Evolutionary conservation across 2,113 vertebrate genomes (phyloP).

Genomic region (Cygnus buccinator): DNA sequence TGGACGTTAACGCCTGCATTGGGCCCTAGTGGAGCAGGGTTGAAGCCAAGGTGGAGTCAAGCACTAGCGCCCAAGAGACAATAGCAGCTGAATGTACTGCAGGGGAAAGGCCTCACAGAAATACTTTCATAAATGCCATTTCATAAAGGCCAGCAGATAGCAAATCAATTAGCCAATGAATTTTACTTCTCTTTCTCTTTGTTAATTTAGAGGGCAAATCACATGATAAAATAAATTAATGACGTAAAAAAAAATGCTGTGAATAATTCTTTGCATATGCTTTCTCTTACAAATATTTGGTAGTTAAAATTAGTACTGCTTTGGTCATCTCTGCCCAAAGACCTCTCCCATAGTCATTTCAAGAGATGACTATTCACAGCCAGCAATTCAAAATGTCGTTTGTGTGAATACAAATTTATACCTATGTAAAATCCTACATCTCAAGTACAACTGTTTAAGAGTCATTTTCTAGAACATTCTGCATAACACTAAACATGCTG

Average conservation of each 20-base stretch:
- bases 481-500: conserved; percentile 20
- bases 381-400: conserved; percentile 5
- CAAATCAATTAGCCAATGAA: neutral
- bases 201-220: neutral
- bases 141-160: neutral
- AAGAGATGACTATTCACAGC: conserved; percentile 18
- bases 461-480: conserved; percentile 26
- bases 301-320: conserved; percentile 17
- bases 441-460: neutral
- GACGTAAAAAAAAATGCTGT: neutral
- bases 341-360: neutral
- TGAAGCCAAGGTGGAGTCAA: neutral
- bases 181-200: neutral
- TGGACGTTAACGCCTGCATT: neutral
- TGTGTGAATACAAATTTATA: conserved; percentile 22
- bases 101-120: neutral
- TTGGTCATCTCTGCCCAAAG: neutral
- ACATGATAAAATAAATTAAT: neutral
- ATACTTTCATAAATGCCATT: neutral
- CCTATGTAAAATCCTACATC: conserved; percentile 16
- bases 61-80: rapidly evolving
- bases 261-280: neutral
- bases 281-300: conserved; percentile 4
- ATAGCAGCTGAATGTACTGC: rapidly evolving
- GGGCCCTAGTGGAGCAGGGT: neutral